Evolutionary conservation across 92 coral and sea anemone species (phyloP).

Genomic region (Bergia puertoricense): DNA sequence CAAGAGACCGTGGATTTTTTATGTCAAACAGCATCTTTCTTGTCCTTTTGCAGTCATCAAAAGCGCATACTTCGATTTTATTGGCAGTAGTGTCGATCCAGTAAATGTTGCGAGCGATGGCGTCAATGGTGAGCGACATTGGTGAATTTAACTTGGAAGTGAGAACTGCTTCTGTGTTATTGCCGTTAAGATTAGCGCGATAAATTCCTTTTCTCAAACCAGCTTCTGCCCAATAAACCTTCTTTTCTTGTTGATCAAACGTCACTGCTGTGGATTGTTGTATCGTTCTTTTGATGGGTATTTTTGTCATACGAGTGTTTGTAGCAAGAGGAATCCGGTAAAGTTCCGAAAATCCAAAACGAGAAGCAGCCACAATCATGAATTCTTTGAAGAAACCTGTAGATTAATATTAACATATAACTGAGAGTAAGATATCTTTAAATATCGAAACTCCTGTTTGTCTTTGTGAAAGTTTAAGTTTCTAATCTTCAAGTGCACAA

Average conservation of each 20-base stretch:
- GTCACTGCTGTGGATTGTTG: neutral
- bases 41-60: conserved; percentile 20
- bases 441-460: too few relatives aligned
- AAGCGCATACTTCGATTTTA: conserved; percentile 20
- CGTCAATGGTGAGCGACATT: neutral
- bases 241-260: conserved; percentile 3
- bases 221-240: conserved; percentile 4
- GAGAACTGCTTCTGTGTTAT: conserved; percentile 8
- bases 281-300: neutral
- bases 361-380: neutral
- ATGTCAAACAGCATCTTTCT: neutral
- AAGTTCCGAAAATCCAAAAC: neutral
- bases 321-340: neutral
- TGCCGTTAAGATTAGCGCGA: conserved; percentile 24
- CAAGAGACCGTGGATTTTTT: conserved; percentile 16
- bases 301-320: neutral
- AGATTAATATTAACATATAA: neutral
- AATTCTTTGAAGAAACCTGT: conserved; percentile 33
- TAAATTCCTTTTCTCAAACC: neutral
- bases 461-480: too few relatives aligned
- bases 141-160: neutral
- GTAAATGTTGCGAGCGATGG: conserved; percentile 34
- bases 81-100: conserved; percentile 4
- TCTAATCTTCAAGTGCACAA: too few relatives aligned
- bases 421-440: neutral